phyloP scores from a whole-genome alignment of 2,113 vertebrate species.

The Balaeniceps rex region DNA sequence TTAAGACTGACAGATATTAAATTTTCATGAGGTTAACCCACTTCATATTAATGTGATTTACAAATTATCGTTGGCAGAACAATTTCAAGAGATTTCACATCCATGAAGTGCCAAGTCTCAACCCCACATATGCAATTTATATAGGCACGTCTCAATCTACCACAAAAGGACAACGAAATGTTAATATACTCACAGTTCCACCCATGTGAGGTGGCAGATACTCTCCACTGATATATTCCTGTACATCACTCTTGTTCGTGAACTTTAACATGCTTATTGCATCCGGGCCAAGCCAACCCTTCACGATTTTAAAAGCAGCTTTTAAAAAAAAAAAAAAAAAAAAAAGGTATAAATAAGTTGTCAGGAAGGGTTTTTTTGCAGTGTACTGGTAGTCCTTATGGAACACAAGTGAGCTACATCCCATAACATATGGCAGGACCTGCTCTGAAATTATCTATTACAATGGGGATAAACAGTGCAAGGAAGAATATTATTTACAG shows the following conservation, averaged over 20 bases:
- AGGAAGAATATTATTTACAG: not conserved
- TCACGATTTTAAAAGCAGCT: conserved; percentile 98
- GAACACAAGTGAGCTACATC: not conserved
- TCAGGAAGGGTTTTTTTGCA: not conserved
- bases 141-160: not conserved
- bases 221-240: conserved; percentile 83
- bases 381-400: not conserved
- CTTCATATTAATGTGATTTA: not conserved
- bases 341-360: not conserved
- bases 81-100: not conserved
- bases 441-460: not conserved
- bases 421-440: not conserved
- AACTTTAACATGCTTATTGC: conserved; percentile 92
- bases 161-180: not conserved
- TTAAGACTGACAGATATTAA: not conserved
- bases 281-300: conserved; percentile 93
- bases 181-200: conserved; percentile 84
- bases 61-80: not conserved
- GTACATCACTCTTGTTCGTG: conserved; percentile 84
- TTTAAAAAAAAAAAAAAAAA: not conserved
- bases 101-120: not conserved
- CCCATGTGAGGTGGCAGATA: conserved; percentile 93
- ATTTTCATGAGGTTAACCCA: not conserved
- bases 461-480: not conserved
- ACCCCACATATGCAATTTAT: not conserved